Base-by-base conservation (phyloP, 2,113 vertebrate species). In the Monopterus albus region DNA sequence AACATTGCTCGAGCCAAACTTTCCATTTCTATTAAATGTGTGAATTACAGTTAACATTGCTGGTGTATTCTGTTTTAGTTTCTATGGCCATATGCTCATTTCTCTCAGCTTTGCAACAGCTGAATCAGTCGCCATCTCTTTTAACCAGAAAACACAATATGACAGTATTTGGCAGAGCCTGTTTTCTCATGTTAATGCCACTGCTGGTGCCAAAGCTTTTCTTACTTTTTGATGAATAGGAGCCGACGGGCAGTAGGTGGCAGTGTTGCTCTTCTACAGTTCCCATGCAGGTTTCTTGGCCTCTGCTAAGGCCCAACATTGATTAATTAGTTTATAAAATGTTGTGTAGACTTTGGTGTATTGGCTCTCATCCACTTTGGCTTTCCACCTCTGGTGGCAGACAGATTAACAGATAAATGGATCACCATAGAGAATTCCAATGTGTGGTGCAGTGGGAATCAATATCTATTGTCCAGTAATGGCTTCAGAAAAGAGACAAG, bases 321-420 rank as follows among this genome's bases (percentile, higher is more conserved):
- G 88, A 91, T 85, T 82, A 85, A 93, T 91, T 89, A 85, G 84
- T 91, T 91, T 88, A 83, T 81, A 76, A 85, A 90, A 91, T 85
- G 78, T 90, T 90, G 79, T 87, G 89, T 87, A 83, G 84, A 89
- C 85, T 91, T 91, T 82, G 80, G 89, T 75, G 79, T 79, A 79
- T 87, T 90, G 90, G 81, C 85, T 88, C 76, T 76, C 43, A 62
- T 90, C 60, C 40, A 72, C 59, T 74, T 84, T 84, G 82, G 84
- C 88, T 88, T 68, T 73, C 78, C 71, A 88, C 73, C 62, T 73
- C 75, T 66, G 69, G 72, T 87, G 50, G 56, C 76, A 88, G 85
- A 91, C 85, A 90, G 87, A 92, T 91, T 83, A 86, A 87, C 86
- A 85, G 85, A 93, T 91, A 86, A 91, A 92, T 88, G 84, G 87